These are phyloP conservation scores for Ctenicera cuprea DNA, from an alignment of 2,888 invertebrate species.

Conservation along the genomic window DNA sequence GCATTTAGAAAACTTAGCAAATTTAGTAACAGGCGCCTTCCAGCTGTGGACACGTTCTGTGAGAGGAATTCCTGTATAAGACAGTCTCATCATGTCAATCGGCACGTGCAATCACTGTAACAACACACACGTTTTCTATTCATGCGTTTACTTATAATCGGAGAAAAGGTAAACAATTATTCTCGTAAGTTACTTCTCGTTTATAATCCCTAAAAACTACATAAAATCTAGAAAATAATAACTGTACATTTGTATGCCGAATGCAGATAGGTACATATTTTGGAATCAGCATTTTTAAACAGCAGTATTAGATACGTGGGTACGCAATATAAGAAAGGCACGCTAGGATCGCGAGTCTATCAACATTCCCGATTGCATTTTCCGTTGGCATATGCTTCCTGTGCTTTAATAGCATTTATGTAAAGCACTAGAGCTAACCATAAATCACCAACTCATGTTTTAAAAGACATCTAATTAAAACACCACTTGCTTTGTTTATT, in stretches of 20 bases:
- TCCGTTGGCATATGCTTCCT: conserved; percentile 44
- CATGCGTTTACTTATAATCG: conserved; percentile 14
- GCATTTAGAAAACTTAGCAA: conserved; percentile 27
- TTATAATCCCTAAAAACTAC: too few relatives aligned
- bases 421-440: conserved; percentile 28
- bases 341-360: conserved; percentile 7
- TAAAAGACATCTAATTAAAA: conserved; percentile 32
- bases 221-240: too few relatives aligned
- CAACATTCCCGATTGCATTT: conserved; percentile 36
- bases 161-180: background rate
- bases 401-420: conserved; percentile 46
- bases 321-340: background rate
- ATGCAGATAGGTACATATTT: too few relatives aligned
- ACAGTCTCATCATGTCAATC: conserved; percentile 34
- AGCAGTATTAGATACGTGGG: background rate
- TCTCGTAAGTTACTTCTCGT: background rate
- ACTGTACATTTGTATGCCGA: too few relatives aligned
- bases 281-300: too few relatives aligned
- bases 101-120: conserved; percentile 30
- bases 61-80: conserved; percentile 30
- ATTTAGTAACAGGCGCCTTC: conserved; percentile 38
- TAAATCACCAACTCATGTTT: conserved; percentile 40
- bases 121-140: background rate
- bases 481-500: conserved; percentile 4
- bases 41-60: conserved; percentile 17